Conservation (phyloP, 1,140 invertebrate genomes). For the Reticulitermes speratus region DNA sequence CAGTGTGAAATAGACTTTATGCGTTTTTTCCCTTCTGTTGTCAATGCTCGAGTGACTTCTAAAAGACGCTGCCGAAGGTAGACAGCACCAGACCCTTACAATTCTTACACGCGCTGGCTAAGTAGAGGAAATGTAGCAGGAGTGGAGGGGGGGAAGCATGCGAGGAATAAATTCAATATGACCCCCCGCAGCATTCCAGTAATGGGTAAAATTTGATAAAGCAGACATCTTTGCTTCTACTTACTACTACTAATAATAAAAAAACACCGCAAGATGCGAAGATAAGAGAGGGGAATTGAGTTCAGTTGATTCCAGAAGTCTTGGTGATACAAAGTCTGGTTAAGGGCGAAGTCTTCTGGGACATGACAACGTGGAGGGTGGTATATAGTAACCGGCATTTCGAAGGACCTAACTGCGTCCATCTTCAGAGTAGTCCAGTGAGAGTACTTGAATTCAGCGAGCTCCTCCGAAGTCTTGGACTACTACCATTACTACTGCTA, state of each 20-base stretch:
- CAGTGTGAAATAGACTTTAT: not conserved
- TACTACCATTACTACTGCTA: too few species aligned
- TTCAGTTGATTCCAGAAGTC: not conserved
- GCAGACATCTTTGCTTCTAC: not conserved
- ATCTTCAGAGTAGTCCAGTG: too few species aligned
- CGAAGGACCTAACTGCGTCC: too few species aligned
- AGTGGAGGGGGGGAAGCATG: not conserved
- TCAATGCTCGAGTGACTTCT: not conserved
- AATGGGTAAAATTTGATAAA: constrained; percentile 18
- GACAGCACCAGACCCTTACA: not conserved
- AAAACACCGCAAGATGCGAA: not conserved
- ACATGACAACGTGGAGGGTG: too few species aligned
- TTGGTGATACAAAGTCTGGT: too few species aligned
- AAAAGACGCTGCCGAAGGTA: not conserved
- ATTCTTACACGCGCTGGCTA: not conserved
- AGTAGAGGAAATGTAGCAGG: not conserved
- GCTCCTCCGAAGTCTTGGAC: too few species aligned
- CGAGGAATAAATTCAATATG: constrained; percentile 17
- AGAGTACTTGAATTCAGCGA: too few species aligned
- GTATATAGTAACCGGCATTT: too few species aligned
- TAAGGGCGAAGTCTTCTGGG: too few species aligned
- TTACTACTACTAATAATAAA: not conserved
- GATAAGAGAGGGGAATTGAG: not conserved
- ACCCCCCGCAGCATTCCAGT: not conserved
- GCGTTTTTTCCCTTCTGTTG: not conserved